Base-by-base conservation (phyloP, 1,140 invertebrate genomes). In the Zelostemma sp. region DNA sequence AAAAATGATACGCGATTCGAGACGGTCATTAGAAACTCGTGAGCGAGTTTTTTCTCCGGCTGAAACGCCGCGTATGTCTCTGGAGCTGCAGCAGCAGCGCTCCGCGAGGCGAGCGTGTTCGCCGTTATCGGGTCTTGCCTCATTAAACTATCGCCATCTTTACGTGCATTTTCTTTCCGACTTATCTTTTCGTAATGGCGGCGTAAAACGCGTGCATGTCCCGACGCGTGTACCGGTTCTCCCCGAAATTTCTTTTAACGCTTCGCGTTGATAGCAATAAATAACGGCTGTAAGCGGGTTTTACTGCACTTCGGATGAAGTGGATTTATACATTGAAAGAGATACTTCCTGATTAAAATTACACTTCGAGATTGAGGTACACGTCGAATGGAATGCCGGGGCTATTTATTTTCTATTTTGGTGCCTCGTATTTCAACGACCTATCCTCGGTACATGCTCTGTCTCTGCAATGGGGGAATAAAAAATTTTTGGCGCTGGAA, bases 271-370 rank as follows among this genome's bases (percentile, higher is more conserved):
- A 69, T 63, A 63, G 56, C 40, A 51, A 64, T 63, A 60, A 64
- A 69, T 56, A 69, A 60, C 50, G 28, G 56, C 51, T 58, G 58
- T 63, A 68, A 68, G 59, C 48, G 1, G 6, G 43, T 60, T 69
- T 69, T 64, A 69, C 21, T 69, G 6, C 67, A 38, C 19, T n/a
- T 25, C 16, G 61, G 45, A 68, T 63, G 62, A 58, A 62, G 43
- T 59, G 45, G 25, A 63, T 68, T 68, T 68, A 68, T 63, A 63
- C 60, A 63, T 68, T 68, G 55, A 68, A 68, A 59, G 55, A 46
- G 45, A 58, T 28, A 64, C 56, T 69, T 63, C 59, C 50, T 61
- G 59, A 59, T 68, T 63, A 63, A 63, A 59, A 12, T 63, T 63
- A 55, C 61, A 63, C 40, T 43, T 33, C 41, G 4, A 16, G 38